Percentiles rank a stretch among this genome's conserved stretches.
Evolutionary conservation across 2,797 vertebrate species (phyloP).

Genomic region (Platalea minor): DNA sequence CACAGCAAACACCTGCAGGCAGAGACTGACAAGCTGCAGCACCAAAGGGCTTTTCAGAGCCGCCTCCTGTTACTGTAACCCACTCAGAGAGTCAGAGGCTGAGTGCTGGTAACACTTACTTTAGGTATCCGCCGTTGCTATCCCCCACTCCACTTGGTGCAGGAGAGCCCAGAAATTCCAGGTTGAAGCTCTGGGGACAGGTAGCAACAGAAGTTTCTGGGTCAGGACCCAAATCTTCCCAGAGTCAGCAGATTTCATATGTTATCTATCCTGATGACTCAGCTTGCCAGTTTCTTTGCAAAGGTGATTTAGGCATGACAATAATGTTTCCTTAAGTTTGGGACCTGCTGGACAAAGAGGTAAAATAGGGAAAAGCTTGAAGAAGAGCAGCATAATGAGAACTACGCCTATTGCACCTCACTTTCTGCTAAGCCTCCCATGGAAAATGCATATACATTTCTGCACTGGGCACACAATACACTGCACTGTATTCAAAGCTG

Average conservation of each 20-base stretch:
- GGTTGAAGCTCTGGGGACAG: constrained; percentile 19
- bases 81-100: constrained; percentile 1
- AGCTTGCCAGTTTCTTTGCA: constrained; percentile 47
- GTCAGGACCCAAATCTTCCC: constrained; percentile 53
- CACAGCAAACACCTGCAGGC: constrained; percentile 33
- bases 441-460: constrained; percentile 30
- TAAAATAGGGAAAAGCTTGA: neutral
- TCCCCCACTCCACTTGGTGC: neutral
- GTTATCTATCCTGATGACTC: constrained; percentile 23
- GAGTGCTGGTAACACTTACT: constrained; percentile 18
- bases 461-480: neutral
- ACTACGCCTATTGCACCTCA: neutral
- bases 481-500: constrained; percentile 46
- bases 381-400: constrained; percentile 38
- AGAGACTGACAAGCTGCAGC: constrained; percentile 27
- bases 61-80: neutral
- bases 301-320: constrained; percentile 39
- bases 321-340: constrained; percentile 10
- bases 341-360: constrained; percentile 27
- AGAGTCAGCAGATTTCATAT: constrained; percentile 57
- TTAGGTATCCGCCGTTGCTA: neutral
- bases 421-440: constrained; percentile 22
- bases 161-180: constrained; percentile 12
- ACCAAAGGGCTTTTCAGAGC: constrained; percentile 28
- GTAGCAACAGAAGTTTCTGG: constrained; percentile 43